A percentile compares a stretch with the other conserved stretches of the same genome.
phyloP scores from a whole-genome alignment of 92 coral and sea anemone genomes.

The Pocillopora grandis region DNA sequence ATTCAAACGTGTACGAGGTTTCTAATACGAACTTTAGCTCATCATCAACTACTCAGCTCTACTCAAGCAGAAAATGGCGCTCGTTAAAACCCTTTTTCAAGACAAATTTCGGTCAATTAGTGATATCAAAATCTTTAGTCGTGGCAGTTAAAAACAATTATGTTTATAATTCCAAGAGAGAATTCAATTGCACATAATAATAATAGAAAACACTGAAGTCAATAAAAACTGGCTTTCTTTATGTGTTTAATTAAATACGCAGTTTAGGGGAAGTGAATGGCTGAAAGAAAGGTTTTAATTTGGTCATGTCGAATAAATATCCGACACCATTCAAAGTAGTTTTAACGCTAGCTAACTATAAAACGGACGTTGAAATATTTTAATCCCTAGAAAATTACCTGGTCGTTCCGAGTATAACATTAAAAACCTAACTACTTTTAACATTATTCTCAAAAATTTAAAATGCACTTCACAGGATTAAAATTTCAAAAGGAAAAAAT shows the following conservation, averaged over 20 bases:
- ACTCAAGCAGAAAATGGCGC: conserved; percentile 19
- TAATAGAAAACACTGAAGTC: conserved; percentile 66
- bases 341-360: conserved; percentile 31
- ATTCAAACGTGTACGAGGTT: neutral
- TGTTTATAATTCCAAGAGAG: conserved; percentile 59
- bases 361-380: conserved; percentile 17
- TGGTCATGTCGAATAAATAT: conserved; percentile 71
- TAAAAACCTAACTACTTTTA: neutral
- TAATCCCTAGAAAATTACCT: conserved; percentile 9
- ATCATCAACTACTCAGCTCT: conserved; percentile 32
- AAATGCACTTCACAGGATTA: neutral
- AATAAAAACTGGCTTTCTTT: conserved; percentile 57
- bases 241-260: conserved; percentile 50
- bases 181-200: conserved; percentile 66
- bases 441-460: neutral
- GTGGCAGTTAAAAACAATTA: conserved; percentile 71
- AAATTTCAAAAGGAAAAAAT: neutral
- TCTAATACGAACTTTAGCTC: neutral
- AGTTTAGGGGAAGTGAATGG: conserved; percentile 49
- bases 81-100: conserved; percentile 39
- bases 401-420: conserved; percentile 8
- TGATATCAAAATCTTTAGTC: conserved; percentile 37
- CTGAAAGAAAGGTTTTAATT: conserved; percentile 64
- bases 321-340: conserved; percentile 50
- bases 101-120: conserved; percentile 47